Base-by-base conservation (phyloP, 1,140 invertebrate genomes). In the Aphidius ervi region DNA sequence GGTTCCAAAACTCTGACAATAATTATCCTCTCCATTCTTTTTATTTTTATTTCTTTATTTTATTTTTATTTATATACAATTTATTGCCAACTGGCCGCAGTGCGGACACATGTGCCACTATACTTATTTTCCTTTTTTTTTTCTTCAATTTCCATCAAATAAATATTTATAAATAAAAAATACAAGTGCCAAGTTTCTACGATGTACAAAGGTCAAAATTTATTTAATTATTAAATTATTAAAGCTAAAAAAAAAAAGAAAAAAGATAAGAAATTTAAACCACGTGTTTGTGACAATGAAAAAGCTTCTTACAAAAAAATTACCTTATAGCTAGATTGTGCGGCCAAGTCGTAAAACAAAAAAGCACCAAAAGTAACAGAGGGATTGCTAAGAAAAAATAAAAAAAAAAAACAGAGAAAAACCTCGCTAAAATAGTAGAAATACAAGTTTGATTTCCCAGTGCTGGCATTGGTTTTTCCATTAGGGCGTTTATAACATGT, bases 91-190 rank as follows among this genome's bases (percentile, higher is more conserved):
- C 20, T 41, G 49, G 54, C 68, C 68, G 72, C 74, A 75, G 70
- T 74, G 73, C 73, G 65, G 73, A 70, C 68, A 67, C 70, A 73
- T 68, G 67, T 69, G 64, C 63, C 54, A 53, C 31, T n/a, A 31
- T 31, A 31, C 23, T 31, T 31, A 31, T 31, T 31, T 31, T 31
- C 4, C 4, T 4, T 31, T 31, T 31, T 31, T 31, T 31, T 31
- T 31, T 31, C 23, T 31, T 31, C 23, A 31, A 31, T 31, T 31
- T 31, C 1, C 4, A 31, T 31, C 23, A 31, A 31, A 31, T 31
- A 31, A 31, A 31, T 31, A 31, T 31, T 31, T 31, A 31, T 31
- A 31, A 31, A 31, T 1, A 31, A 31, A 31, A 31, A 31, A 4
- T 31, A 31, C 23, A 23, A 23, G 23, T 23, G 23, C 3, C 23